Evolutionary conservation across 2,797 vertebrate genomes (phyloP), one percentile per base, ranked within the genome.

Genomic region (Lutjanus campechanus): DNA sequence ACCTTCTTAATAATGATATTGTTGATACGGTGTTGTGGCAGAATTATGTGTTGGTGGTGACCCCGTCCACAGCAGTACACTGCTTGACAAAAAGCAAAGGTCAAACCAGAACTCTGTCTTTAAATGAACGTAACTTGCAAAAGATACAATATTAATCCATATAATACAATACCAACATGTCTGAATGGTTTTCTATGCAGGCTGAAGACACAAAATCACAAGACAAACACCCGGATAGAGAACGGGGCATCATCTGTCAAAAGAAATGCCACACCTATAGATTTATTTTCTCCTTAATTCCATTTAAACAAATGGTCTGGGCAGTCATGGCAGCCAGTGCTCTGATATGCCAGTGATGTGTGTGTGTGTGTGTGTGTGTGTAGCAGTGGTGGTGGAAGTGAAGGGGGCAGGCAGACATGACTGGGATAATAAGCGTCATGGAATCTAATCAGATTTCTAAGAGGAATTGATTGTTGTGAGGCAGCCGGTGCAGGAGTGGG

Each of bases 361-460:
- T 73, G 73, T 72, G 55, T 62, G 61, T 54, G 58, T 60, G 49
- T 56, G 50, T 69, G 56, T 56, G 41, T 16, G 41, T 53, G 76
- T 25, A 25, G 76, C 25, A 25, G 29, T 7, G 95, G 49, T 19
- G 67, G 72, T 69, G 66, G 77, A 95, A 94, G 95, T 95, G 95
- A 95, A 95, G 96, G 97, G 96, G 96, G 95, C 95, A 95, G 95
- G 96, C 95, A 96, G 96, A 97, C 97, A 97, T 97, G 97, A 97
- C 97, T 96, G 95, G 97, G 98, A 98, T 99, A 98, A 98, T 98
- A 98, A 98, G 97, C 97, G 97, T 98, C 97, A 97, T 98, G 97
- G 97, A 99, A 97, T 97, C 97, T 98, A 99, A 99, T 98, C 97
- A 98, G 97, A 98, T 99, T 98, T 98, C 97, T 98, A 98, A 98